These are phyloP conservation scores for Epinephelus cyanopodus DNA, from an alignment of 2,113 vertebrate genomes.

Conservation along the genomic window DNA sequence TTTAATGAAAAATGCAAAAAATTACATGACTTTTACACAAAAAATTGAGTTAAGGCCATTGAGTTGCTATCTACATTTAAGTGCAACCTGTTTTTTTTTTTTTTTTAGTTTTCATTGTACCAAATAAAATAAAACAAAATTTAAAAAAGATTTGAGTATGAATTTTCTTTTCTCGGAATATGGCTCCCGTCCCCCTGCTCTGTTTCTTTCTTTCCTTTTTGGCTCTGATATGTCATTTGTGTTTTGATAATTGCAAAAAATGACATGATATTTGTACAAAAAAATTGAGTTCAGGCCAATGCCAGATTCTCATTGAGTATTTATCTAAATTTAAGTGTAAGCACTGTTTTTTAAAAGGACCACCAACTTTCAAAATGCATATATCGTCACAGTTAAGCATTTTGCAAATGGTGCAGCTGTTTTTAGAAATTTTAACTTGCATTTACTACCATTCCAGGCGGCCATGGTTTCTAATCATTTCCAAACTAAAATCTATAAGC, in stretches of 20 bases:
- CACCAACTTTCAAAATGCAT: background rate
- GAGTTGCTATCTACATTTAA: no score
- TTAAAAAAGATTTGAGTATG: no score
- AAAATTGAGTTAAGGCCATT: no score
- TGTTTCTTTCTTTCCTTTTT: no score
- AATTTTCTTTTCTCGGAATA: no score
- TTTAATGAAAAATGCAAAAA: no score
- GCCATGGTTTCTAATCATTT: background rate
- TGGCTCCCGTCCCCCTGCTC: no score
- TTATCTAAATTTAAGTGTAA: background rate
- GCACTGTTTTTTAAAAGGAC: background rate
- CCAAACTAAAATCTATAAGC: conserved; percentile 13
- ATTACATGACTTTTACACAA: no score
- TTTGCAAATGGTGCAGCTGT: background rate
- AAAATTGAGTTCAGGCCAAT: background rate
- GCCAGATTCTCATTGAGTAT: background rate
- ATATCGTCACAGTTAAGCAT: background rate
- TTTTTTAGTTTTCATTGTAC: no score
- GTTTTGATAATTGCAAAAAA: background rate
- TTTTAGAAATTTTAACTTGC: background rate
- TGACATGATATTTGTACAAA: background rate
- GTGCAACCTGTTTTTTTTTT: no score
- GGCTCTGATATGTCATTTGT: no score
- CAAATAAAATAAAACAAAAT: no score
- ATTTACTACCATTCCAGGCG: background rate